Base-by-base conservation (phyloP, 2,797 vertebrate genomes). In the Anguilla marmorata region DNA sequence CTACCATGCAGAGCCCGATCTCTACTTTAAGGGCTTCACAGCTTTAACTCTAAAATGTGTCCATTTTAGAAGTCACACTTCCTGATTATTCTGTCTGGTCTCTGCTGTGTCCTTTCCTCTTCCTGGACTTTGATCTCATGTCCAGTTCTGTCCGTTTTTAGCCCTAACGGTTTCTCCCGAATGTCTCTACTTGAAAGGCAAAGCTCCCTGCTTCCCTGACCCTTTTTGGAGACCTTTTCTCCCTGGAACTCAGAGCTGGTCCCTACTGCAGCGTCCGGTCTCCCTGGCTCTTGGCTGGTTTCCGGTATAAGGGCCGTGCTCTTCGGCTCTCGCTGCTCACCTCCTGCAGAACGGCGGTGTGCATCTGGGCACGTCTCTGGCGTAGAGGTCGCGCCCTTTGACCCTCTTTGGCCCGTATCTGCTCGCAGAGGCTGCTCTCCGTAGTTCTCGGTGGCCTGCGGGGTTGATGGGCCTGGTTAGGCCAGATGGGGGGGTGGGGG, bases 1-100 rank as follows among this genome's bases (percentile, higher is more conserved):
- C 33, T 37, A 58, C 21, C 54, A 82, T n/a, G 45, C 82, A 45
- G 60, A 84, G 50, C 56, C 14, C 74, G 63, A 79, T 85, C 85
- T 89, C 86, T 60, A 87, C 79, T 87, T 63, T 33, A 19, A 8
- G 21, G 37, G 3, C 74, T 79, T 79, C 74, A 79, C 33, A 79
- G 14, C 33, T 8, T 27, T 1, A 66, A 56, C 54, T 56, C 54
- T 56, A 56, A 19, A 56, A 56, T 16, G 54, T 66, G 63, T 66
- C 63, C 63, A 66, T 66, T 66, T 27, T 27, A 7, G 63, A 66
- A n/a, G 63, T n/a, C 1, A n/a, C 63, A 66, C 24, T 66, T 66
- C 24, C 63, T 66, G 63, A 66, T 66, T 66, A 66, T 27, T 27
- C 24, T 6, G n/a, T 0, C 7, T 1, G 63, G 63, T n/a, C 63